phyloP scores from a whole-genome alignment of 2,888 invertebrate species.

The Stenotaenia linearis region DNA sequence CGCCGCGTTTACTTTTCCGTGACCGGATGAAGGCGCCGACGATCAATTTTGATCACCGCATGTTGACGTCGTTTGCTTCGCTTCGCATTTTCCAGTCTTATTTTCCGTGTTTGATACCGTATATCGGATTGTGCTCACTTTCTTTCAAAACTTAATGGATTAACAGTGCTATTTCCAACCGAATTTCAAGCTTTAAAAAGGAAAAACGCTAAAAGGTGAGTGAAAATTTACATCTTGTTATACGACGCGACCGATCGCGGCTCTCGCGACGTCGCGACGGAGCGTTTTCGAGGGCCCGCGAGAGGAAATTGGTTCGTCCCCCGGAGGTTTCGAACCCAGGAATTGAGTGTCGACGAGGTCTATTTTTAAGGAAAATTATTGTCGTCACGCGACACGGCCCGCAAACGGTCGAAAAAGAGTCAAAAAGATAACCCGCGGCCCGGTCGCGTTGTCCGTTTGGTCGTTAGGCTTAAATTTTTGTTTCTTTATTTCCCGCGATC shows the following conservation, averaged over 20 bases:
- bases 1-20: conserved; percentile 14
- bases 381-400: not conserved
- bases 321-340: too few species aligned
- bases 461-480: not conserved
- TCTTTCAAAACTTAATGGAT: not conserved
- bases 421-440: not conserved
- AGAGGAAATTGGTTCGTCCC: too few species aligned
- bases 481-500: not conserved
- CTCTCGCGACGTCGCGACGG: too few species aligned
- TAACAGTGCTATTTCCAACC: not conserved
- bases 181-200: not conserved
- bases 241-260: too few species aligned
- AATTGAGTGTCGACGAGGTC: not conserved
- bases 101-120: not conserved
- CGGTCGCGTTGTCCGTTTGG: not conserved
- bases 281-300: too few species aligned
- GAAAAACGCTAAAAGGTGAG: not conserved
- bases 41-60: conserved; percentile 15
- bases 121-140: not conserved
- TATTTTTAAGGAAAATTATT: conserved; percentile 8
- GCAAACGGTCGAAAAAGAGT: not conserved
- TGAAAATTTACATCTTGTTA: not conserved
- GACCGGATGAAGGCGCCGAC: conserved; percentile 21
- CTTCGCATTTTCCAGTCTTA: not conserved
- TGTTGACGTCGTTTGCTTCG: not conserved